Conservation (phyloP, 2,113 vertebrate species). For the Psittacus erithacus region DNA sequence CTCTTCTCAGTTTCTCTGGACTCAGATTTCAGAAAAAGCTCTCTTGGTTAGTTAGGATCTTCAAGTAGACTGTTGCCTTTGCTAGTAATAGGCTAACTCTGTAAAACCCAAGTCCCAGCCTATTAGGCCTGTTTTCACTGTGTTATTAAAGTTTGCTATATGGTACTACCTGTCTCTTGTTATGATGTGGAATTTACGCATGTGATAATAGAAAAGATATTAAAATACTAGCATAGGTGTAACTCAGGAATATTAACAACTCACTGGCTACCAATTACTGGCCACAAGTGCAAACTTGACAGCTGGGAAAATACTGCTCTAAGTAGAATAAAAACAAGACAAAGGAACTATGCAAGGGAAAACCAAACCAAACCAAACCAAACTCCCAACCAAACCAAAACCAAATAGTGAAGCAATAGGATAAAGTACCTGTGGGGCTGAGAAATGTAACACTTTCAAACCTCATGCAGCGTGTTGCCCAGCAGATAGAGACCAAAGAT, state of each 20-base stretch:
- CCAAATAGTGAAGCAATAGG: not conserved
- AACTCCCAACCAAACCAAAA: not conserved
- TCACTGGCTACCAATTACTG: not conserved
- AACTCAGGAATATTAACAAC: not conserved
- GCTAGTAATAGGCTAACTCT: not conserved
- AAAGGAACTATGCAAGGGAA: not conserved
- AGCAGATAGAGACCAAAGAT: not conserved
- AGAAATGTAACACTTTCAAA: not conserved
- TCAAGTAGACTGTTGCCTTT: not conserved
- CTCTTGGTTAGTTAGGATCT: not conserved
- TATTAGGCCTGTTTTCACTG: not conserved
- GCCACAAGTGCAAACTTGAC: not conserved
- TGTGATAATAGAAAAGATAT: not conserved
- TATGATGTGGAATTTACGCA: not conserved
- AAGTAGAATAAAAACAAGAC: not conserved
- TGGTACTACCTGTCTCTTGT: not conserved
- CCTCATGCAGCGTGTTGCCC: not conserved
- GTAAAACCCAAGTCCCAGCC: not conserved
- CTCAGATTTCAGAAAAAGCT: not conserved
- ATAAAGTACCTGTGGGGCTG: not conserved
- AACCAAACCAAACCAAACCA: not conserved
- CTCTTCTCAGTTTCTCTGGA: not conserved
- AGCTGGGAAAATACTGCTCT: not conserved
- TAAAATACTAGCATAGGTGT: not conserved
- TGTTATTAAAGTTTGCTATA: not conserved